These are phyloP conservation scores for Halocynthia roretzi DNA, from an alignment of 23 tunicate species.

Conservation along the genomic window DNA sequence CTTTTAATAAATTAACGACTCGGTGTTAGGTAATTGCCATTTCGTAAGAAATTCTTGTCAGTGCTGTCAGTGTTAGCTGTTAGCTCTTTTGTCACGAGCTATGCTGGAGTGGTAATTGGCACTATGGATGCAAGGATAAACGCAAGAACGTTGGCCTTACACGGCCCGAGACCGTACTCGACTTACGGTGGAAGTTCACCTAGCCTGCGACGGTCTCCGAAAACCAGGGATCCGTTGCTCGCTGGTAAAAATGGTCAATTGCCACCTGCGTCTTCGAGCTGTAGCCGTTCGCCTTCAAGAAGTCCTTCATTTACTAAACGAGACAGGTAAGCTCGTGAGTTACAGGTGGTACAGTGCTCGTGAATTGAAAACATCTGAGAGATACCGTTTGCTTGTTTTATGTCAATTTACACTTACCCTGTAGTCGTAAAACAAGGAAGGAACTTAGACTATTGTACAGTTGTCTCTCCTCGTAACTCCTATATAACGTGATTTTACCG, in stretches of 20 bases:
- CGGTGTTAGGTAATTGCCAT: no score
- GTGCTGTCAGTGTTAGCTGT: no score
- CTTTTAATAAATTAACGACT: no score
- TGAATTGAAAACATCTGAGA: no score
- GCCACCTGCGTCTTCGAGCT: background rate
- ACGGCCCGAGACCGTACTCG: constrained; percentile 20
- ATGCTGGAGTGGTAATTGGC: background rate
- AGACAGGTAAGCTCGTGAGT: constrained; percentile 2
- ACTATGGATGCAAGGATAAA: constrained; percentile 1
- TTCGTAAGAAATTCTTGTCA: no score
- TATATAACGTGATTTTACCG: no score
- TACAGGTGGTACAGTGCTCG: background rate
- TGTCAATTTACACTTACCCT: no score
- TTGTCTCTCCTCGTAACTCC: no score
- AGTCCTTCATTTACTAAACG: constrained; percentile 15
- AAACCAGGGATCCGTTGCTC: constrained; percentile 11
- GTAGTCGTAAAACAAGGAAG: no score
- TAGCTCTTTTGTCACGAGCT: no score
- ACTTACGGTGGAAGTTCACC: constrained; percentile 7
- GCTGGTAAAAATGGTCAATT: constrained; percentile 19
- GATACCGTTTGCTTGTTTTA: no score
- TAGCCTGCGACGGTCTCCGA: constrained; percentile 17
- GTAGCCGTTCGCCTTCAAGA: constrained; percentile 9
- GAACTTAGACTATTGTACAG: no score
- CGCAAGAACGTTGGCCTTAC: constrained; percentile 15